These are phyloP conservation scores for Drosophila fulvimacula DNA, from an alignment of 2,888 invertebrate genomes.

Conservation along the genomic window DNA sequence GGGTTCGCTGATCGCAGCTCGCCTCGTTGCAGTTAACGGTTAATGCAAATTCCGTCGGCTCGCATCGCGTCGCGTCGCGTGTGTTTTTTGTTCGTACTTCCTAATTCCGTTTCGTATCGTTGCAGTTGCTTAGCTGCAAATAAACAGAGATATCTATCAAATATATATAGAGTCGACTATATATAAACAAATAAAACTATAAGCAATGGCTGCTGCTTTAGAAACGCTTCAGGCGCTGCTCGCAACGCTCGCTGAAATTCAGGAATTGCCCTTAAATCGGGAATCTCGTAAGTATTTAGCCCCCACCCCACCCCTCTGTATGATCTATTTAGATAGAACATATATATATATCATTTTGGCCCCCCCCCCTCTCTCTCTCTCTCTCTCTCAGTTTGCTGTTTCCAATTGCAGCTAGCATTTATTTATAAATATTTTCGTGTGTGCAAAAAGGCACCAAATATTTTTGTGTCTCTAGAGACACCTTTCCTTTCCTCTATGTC, in stretches of 20 bases:
- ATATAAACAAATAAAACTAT: conserved; percentile 19
- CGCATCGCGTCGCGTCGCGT: conserved; percentile 38
- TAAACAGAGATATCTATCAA: conserved; percentile 1
- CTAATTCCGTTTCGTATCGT: conserved; percentile 40
- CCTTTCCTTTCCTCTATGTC: not conserved
- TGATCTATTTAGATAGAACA: conserved; percentile 5
- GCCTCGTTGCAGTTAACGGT: conserved; percentile 70
- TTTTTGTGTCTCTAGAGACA: conserved; percentile 8
- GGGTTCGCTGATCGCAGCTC: conserved; percentile 55
- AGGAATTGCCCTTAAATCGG: conserved; percentile 79
- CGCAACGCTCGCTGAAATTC: conserved; percentile 74
- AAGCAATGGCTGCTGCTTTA: conserved; percentile 79
- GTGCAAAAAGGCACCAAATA: conserved; percentile 20
- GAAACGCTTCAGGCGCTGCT: conserved; percentile 76
- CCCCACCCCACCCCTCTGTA: not conserved
- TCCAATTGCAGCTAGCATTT: conserved; percentile 71
- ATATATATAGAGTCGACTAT: conserved; percentile 34
- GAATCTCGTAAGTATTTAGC: conserved; percentile 80
- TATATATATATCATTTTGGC: no score
- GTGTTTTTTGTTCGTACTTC: conserved; percentile 48
- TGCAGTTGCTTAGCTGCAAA: conserved; percentile 43
- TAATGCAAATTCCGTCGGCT: conserved; percentile 60
- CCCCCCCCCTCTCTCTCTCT: not conserved
- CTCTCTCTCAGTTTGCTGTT: conserved; percentile 34
- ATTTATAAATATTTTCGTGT: conserved; percentile 63